Evolutionary conservation across 1,140 invertebrate genomes (phyloP).

Genomic region (Whitmania pigra): DNA sequence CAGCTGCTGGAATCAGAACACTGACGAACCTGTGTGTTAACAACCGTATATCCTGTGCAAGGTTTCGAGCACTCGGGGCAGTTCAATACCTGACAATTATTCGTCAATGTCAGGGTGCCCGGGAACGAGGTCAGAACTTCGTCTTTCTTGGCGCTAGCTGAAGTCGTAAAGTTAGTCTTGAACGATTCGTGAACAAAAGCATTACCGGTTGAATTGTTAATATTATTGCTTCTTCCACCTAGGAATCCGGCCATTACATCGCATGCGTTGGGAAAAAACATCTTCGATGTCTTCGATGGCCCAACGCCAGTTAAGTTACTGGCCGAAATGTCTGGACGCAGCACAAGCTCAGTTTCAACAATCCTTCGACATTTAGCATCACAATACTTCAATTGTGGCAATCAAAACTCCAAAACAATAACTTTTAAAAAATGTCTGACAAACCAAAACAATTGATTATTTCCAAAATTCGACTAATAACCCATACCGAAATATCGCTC

Average conservation of each 20-base stretch:
- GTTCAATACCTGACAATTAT: constrained; percentile 3
- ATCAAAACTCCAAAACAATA: too few species aligned
- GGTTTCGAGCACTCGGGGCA: constrained; percentile 5
- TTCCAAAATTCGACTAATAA: too few species aligned
- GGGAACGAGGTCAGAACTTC: not conserved
- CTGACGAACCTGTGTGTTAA: constrained; percentile 3
- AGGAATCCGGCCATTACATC: constrained; percentile 9
- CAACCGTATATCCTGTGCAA: not conserved
- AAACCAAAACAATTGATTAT: too few species aligned
- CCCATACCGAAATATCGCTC: too few species aligned
- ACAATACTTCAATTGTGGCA: too few species aligned
- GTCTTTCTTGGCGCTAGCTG: not conserved
- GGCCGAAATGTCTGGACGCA: too few species aligned
- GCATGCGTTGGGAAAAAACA: constrained; percentile 10
- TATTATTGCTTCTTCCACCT: constrained; percentile 5
- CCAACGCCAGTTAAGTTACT: too few species aligned
- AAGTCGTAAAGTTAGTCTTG: constrained; percentile 5
- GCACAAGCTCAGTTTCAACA: too few species aligned
- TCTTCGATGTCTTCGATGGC: not conserved
- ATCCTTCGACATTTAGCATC: too few species aligned
- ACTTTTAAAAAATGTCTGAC: too few species aligned
- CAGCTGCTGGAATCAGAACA: constrained; percentile 1
- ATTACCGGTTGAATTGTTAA: not conserved
- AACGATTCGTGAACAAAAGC: constrained; percentile 10
- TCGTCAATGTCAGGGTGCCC: not conserved